phyloP scores from a whole-genome alignment of 1,140 invertebrate species.

The Polyergus mexicanus region DNA sequence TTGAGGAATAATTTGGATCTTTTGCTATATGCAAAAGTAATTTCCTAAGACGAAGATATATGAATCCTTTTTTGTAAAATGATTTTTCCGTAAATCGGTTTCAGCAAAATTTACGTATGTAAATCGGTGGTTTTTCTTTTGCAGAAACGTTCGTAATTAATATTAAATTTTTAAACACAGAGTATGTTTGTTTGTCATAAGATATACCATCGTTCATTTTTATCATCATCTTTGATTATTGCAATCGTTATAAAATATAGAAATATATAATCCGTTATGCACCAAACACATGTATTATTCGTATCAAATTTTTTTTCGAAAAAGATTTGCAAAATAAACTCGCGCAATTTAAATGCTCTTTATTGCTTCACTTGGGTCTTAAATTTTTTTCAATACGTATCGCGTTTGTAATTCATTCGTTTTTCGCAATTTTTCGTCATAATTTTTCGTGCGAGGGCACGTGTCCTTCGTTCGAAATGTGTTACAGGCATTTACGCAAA shows the following conservation, averaged over 20 bases:
- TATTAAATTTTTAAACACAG: not conserved
- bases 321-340: not conserved
- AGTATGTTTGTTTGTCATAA: not conserved
- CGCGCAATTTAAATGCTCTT: not conserved
- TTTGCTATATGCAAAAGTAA: not conserved
- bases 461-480: not conserved
- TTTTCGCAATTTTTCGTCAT: not conserved
- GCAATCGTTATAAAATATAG: too few relatives aligned
- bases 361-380: not conserved
- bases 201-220: not conserved
- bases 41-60: not conserved
- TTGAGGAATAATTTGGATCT: too few relatives aligned
- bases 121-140: not conserved
- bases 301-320: not conserved
- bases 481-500: constrained; percentile 34
- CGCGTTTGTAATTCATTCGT: not conserved
- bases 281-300: too few relatives aligned
- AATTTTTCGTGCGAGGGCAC: not conserved
- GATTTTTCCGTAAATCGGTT: not conserved
- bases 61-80: constrained; percentile 10
- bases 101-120: not conserved
- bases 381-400: not conserved
- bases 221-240: not conserved
- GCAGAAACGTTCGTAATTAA: not conserved
- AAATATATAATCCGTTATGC: not conserved